Conservation (phyloP, 2,888 invertebrate species). For the Bimastos eiseni region DNA sequence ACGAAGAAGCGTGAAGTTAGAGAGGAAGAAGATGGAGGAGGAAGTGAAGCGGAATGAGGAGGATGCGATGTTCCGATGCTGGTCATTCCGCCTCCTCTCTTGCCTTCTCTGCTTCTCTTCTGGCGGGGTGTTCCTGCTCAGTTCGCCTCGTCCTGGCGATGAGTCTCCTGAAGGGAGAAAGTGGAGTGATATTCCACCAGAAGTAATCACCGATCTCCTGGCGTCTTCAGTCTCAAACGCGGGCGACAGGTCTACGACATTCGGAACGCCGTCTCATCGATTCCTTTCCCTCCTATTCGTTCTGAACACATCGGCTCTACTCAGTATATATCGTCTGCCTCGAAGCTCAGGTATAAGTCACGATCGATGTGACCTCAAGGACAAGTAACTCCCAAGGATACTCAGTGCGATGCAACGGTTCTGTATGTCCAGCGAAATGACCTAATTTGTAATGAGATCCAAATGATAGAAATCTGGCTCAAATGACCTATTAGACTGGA, state of each 20-base stretch:
- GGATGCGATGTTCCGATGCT: not conserved
- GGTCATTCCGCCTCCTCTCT: not conserved
- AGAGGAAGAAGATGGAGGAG: not conserved
- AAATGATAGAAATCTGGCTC: too few relatives aligned
- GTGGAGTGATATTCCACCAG: not conserved
- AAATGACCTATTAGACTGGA: too few relatives aligned
- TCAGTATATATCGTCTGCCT: not conserved
- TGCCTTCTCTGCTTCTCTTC: not conserved
- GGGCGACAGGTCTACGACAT: not conserved
- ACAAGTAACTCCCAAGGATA: too few relatives aligned
- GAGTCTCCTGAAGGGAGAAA: not conserved
- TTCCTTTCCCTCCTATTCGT: not conserved
- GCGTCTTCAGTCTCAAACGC: not conserved
- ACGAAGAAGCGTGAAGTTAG: not conserved
- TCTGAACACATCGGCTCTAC: not conserved
- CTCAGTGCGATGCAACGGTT: not conserved
- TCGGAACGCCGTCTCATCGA: not conserved
- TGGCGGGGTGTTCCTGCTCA: not conserved
- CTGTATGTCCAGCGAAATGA: too few relatives aligned
- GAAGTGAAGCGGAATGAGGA: not conserved
- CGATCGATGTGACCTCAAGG: too few relatives aligned
- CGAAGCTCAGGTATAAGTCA: too few relatives aligned
- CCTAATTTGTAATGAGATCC: too few relatives aligned
- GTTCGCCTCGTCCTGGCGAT: not conserved
- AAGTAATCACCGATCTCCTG: not conserved